These are phyloP conservation scores for Cybosia mesomella DNA, from an alignment of 2,888 invertebrate species.

Conservation along the genomic window DNA sequence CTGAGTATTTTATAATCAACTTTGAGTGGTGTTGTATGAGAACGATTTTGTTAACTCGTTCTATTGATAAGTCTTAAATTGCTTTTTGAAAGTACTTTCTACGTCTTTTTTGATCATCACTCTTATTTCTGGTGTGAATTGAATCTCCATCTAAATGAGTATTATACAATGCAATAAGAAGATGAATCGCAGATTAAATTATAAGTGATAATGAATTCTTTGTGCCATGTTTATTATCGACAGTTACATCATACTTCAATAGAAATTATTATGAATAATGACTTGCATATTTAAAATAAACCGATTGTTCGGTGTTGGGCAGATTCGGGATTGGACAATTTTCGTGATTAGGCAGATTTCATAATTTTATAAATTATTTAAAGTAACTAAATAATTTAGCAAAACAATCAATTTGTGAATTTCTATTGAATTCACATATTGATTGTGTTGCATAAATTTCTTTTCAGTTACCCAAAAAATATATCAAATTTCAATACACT, in stretches of 20 bases:
- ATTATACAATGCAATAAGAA: neutral
- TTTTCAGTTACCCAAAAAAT: too few relatives aligned
- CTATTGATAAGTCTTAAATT: conserved; percentile 26
- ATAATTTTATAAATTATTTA: too few relatives aligned
- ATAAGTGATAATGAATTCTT: neutral
- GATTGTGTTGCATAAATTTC: too few relatives aligned
- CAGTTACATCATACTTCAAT: neutral
- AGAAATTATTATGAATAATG: too few relatives aligned
- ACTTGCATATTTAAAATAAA: too few relatives aligned
- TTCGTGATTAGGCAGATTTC: too few relatives aligned
- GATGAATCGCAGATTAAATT: neutral
- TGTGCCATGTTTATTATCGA: neutral
- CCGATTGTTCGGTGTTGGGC: too few relatives aligned
- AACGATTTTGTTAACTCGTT: conserved; percentile 44
- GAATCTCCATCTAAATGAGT: conserved; percentile 3
- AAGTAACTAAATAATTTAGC: too few relatives aligned
- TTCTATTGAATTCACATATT: too few relatives aligned
- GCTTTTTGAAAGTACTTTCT: conserved; percentile 14
- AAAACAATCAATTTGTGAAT: too few relatives aligned
- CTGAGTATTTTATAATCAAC: conserved; percentile 60
- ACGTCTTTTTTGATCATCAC: conserved; percentile 12
- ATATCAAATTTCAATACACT: too few relatives aligned
- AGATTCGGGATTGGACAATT: too few relatives aligned
- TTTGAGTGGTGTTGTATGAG: conserved; percentile 45
- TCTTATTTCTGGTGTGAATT: conserved; percentile 2